Base-by-base conservation (phyloP, 2,797 vertebrate species). In the Bufotes viridis region DNA sequence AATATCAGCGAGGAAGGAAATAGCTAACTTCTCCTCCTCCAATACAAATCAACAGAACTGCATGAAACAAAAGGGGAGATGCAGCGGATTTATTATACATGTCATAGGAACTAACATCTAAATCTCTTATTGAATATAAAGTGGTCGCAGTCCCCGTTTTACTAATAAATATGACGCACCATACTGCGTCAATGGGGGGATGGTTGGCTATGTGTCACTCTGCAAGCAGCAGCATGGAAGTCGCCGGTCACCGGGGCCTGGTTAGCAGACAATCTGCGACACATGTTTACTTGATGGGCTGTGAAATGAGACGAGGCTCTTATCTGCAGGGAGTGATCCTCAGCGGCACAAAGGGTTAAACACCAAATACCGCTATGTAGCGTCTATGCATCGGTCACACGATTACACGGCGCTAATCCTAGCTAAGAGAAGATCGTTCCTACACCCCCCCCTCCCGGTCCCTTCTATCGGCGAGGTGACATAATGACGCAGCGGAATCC, bases 201-300 rank as follows among this genome's bases (percentile, higher is more conserved):
- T 7, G 65, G 12, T 9, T 34, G 29, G 26, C 67, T 9, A 17
- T 2, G 4, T 17, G 26, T 29, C 67, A 17, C 5, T 70, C 63
- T 67, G 63, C 87, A 76, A 81, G 67, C 78, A 75, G 65, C 58
- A 49, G 87, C 78, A 34, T 69, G 78, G 49, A 78, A 78, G 78
- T 42, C 10, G 61, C 51, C 60, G n/a, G 72, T 53, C 84, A 61
- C 72, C 10, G 60, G 84, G 80, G 84, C 70, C 84, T 78, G 72
- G 29, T 78, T 89, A 82, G n/a, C 22, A 60, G 60, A 51, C 55
- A 82, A 86, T 86, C 22, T 18, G 74, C 26, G 51, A 78, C 88
- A 89, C 72, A 72, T 86, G 84, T 78, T 89, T 86, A 74, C 78
- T 58, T 65, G 70, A 89, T 86, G 88, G 60, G 15, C 79, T 89